These are phyloP conservation scores for Popillia japonica DNA, from an alignment of 1,140 invertebrate genomes.

Conservation along the genomic window DNA sequence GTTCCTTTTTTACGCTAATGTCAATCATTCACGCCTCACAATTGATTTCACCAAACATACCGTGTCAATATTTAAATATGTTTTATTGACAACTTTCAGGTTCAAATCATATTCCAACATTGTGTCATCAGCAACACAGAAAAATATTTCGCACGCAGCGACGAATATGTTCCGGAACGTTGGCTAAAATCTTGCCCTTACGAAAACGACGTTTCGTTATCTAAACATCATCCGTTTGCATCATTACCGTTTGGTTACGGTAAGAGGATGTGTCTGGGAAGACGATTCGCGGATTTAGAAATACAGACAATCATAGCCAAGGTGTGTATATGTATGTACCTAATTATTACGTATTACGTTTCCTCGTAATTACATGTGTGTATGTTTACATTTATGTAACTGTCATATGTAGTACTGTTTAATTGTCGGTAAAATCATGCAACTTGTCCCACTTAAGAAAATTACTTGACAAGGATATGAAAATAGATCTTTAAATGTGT, in stretches of 20 bases:
- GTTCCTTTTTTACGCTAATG: no score
- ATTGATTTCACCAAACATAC: neutral
- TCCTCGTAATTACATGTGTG: neutral
- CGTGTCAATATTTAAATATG: neutral
- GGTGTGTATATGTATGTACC: slow-evolving; percentile 58
- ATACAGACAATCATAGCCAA: slow-evolving; percentile 73
- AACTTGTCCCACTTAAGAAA: no score
- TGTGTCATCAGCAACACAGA: slow-evolving; percentile 85
- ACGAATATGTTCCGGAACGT: slow-evolving; percentile 77
- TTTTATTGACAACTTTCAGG: slow-evolving; percentile 60
- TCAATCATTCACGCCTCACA: no score
- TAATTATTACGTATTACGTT: slow-evolving; percentile 1
- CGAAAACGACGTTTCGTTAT: slow-evolving; percentile 17
- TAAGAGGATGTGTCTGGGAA: slow-evolving; percentile 77
- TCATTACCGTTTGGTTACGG: slow-evolving; percentile 80
- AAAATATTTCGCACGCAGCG: slow-evolving; percentile 75
- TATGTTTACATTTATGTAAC: neutral
- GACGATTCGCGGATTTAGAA: slow-evolving; percentile 78
- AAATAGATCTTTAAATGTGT: neutral
- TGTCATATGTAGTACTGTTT: no score
- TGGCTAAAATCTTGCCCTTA: slow-evolving; percentile 71
- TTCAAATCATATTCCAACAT: slow-evolving; percentile 85
- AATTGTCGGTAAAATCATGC: no score
- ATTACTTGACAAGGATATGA: neutral
- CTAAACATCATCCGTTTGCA: slow-evolving; percentile 68